Evolutionary conservation across 1,140 invertebrate species (phyloP), one percentile per base, ranked within the genome.

Genomic region (Agraylea sexmaculata): DNA sequence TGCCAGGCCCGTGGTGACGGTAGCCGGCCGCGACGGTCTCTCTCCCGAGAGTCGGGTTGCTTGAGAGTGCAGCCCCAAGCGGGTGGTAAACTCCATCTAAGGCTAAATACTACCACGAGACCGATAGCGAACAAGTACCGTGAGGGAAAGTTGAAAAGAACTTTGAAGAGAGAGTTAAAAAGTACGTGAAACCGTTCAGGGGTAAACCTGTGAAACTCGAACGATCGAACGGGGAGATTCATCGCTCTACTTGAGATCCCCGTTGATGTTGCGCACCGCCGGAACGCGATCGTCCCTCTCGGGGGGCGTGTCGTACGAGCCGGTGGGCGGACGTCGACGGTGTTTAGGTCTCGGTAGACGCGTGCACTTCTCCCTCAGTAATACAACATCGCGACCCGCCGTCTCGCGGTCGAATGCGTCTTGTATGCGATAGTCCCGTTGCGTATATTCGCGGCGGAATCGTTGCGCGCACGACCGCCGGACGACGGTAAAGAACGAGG

Each of bases 51-150:
- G 79, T 83, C 77, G 75, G 70, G 78, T 83, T 83, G 78, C 70
- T 85, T 85, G 80, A 72, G 73, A 84, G 66, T 81, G 80, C 80
- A 83, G 78, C 78, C 71, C 77, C 70, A 83, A 84, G 72, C 60
- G 66, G 76, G 79, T 77, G 78, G 76, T 83, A 83, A 79, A 80
- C 73, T 80, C 73, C 78, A 79, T 79, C 78, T 77, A 85, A 84
- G 74, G 77, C 79, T 84, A 84, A 85, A 84, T 84, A 84, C 70
- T 47, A 62, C 67, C 72, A 70, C 68, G 78, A 83, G 77, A 80
- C 80, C 78, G 78, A 86, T 83, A 86, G 81, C 75, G 69, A 78
- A 86, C 79, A 83, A 87, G 80, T 86, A 85, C 80, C 76, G 81
- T 80, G 79, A 85, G 77, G 82, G 79, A 85, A 86, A 84, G 78